Base-by-base conservation (phyloP, 2,113 vertebrate species). In the Sander vitreus region DNA sequence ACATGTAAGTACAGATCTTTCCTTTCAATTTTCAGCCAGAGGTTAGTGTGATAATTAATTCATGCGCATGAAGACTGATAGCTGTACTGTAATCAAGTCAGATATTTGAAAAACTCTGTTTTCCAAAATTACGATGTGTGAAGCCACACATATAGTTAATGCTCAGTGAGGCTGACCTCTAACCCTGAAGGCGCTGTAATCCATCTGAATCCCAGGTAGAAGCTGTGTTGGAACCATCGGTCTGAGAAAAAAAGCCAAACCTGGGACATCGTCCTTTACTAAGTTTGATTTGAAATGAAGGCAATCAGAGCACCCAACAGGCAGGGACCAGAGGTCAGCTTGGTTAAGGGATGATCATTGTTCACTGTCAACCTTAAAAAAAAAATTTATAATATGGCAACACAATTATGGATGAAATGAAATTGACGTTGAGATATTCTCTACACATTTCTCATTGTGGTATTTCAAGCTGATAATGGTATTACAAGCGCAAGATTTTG, bases 1-100 rank as follows among this genome's bases (percentile, higher is more conserved):
- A 78, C n/a, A 33, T 72, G 92, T 92, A 89, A 94, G 92, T 93
- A 89, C 59, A 71, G 3, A 64, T 69, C 18, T 75, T 71, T 68
- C n/a, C 3, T 86, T 83, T 80, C 7, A 65, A 45, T 76, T 71
- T 69, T 77, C 3, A 72, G 25, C 15, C 11, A 45, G 39, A 39
- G 50, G 10, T 67, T 48, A 68, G 25, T 47, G 25, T 73, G 27
- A 57, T 54, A 9, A 47, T 33, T 58, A 1, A 1, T 23, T 33
- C 6, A 6, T 53, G 50, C n/a, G 67, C 13, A 30, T 30, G 16
- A 76, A 8, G 30, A 33, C 43, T 71, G 18, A 14, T n/a, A 21
- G 15, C 36, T 43, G 55, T 18, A 19, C 0, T 45, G 8, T 1
- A 76, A 36, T 62, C 12, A 71, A 14, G 65, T 50, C 21, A 21